Base-by-base conservation (phyloP, 2,888 invertebrate species). In the Barypeithes pellucidus region DNA sequence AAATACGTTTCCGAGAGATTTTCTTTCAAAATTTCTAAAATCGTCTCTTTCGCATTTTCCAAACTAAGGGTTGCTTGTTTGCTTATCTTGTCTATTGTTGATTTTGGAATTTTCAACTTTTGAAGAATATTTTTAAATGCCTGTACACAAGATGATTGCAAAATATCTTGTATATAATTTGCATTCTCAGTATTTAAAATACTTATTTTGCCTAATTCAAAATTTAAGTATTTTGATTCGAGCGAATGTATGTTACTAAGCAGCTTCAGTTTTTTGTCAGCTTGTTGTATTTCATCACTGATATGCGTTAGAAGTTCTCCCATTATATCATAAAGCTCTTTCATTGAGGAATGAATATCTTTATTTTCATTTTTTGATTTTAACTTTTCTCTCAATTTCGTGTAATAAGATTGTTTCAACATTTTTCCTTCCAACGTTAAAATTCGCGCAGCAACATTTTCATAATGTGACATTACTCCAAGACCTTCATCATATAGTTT, bases 1-100 rank as follows among this genome's bases (percentile, higher is more conserved):
- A 47, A 8, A 16, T 45, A 43, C 43, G 20, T 29, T 14, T 67
- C 41, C 3, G 18, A 11, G 43, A 61, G 16, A 24, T 36, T 22
- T 29, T 67, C 47, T 29, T 72, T 52, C 20, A 72, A 43, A 43
- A 59, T 39, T 9, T 29, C 14, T 14, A 20, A 8, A 14, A 57
- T 4, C 43, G 16, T 57, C n/a, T 5, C 14, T 20, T 39, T 50
- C 7, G n/a, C 24, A 9, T 2, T 16, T 16, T 66, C 66, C 12
- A 66, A 52, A 33, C 39, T 18, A 2, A 22, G 1, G 12, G n/a
- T 8, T 3, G 24, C 39, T 66, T 54, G 29, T 8, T 18, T 50
- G 22, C 24, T 36, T n/a, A 18, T 5, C 1, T 36, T 16, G 3
- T 36, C 20, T 14, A 41, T 11, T 59, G 8, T 22, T 7, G 12